These are phyloP conservation scores for Holcopasites calliopsidis DNA, from an alignment of 1,140 invertebrate genomes.

Conservation along the genomic window DNA sequence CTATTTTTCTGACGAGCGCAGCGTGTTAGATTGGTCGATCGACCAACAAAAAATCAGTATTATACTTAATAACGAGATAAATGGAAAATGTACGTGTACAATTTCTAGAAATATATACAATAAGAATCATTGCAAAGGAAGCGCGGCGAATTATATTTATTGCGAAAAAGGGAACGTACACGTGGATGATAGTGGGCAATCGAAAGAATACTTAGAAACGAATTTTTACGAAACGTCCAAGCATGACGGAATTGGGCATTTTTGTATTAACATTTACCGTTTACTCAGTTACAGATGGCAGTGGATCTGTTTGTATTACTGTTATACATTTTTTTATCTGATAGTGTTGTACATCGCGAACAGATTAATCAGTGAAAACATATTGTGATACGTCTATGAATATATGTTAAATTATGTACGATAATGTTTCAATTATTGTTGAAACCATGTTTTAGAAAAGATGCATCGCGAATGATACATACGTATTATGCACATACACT, in stretches of 20 bases:
- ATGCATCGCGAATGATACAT: background rate
- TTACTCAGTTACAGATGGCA: slow-evolving; percentile 32
- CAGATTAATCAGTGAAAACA: background rate
- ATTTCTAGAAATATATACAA: background rate
- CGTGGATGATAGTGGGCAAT: background rate
- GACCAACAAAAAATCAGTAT: background rate
- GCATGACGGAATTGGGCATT: background rate
- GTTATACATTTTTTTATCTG: background rate
- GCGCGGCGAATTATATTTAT: background rate
- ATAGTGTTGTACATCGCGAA: background rate
- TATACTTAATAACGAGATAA: background rate
- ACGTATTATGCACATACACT: no score
- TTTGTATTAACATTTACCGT: slow-evolving; percentile 19
- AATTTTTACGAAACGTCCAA: background rate
- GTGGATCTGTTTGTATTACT: slow-evolving; percentile 28
- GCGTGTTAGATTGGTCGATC: background rate
- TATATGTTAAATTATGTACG: no score
- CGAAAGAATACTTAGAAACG: background rate
- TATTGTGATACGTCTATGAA: no score
- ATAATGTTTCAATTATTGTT: background rate
- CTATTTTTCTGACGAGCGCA: background rate
- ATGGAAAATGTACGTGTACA: no score
- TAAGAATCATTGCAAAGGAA: background rate
- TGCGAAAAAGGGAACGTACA: background rate
- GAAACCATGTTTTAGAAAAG: background rate